Conservation (phyloP, 2,797 vertebrate species). For the Pipistrellus pygmaeus region DNA sequence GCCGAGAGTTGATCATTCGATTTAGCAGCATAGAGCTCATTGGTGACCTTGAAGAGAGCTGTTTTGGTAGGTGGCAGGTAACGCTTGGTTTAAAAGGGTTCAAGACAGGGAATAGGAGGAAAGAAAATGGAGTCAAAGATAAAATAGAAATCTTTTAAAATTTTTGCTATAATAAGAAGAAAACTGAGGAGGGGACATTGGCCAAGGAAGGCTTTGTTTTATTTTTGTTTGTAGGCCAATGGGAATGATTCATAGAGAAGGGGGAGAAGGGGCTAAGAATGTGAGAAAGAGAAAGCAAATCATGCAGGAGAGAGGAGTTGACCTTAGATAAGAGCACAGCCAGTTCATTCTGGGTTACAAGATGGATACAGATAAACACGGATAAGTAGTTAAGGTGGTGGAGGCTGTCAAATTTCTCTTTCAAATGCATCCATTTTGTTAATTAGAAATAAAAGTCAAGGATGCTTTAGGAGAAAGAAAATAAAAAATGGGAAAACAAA, state of each 20-base stretch:
- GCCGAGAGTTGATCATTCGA: neutral
- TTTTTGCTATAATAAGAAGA: conserved; percentile 46
- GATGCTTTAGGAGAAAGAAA: neutral
- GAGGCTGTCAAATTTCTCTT: neutral
- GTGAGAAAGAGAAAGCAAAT: neutral
- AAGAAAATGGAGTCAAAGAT: conserved; percentile 42
- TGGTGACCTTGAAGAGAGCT: neutral
- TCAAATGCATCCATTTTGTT: neutral
- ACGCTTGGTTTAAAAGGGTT: conserved; percentile 6
- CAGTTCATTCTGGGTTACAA: neutral
- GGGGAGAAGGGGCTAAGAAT: neutral
- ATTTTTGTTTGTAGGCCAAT: conserved; percentile 48
- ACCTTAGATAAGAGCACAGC: neutral
- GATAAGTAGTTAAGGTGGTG: neutral
- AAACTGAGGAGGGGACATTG: neutral
- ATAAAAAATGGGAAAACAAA: neutral
- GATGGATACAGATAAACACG: neutral
- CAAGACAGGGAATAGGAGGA: neutral
- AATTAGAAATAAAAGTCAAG: conserved; percentile 48
- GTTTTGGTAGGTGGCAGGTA: neutral
- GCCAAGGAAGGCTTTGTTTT: conserved; percentile 27
- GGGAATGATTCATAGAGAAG: neutral
- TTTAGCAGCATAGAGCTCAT: neutral
- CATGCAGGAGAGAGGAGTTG: neutral
- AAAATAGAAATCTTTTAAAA: conserved; percentile 46